Base-by-base conservation (phyloP, 2,888 invertebrate species). In the Drosophila mercatorum region DNA sequence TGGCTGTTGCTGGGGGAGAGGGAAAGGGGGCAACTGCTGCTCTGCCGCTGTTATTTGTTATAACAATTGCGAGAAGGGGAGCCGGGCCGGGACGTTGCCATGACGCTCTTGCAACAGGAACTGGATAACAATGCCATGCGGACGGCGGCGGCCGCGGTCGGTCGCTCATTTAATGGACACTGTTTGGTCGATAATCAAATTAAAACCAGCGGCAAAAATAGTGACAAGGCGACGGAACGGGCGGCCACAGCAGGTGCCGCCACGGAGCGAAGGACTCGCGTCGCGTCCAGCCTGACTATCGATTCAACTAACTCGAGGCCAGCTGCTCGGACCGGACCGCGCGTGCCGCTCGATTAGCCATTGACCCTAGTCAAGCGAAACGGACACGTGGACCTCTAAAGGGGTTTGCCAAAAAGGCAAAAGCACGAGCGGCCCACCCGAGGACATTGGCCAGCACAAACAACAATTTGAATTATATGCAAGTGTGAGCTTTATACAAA, bases 111-210 rank as follows among this genome's bases (percentile, higher is more conserved):
- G 74, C 56, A 60, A 62, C 75, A 66, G 77, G 64, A 73, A 71
- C 73, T 58, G 82, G 82, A 78, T 72, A 75, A 78, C 76, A 76
- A 78, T 74, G 41, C 38, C 68, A 72, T 53, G 65, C 85, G 80
- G 76, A 77, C 66, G 51, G 28, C 40, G 55, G 28, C 69, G 85
- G 80, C 62, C 80, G 75, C 82, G 80, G 75, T 80, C 81, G 80
- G 71, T 68, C 79, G 83, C 87, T 83, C 84, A 83, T 83, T 85
- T 90, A 88, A 88, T 90, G 91, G 91, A 80, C 90, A 91, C 75
- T 89, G 91, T 91, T 91, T 91, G 91, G 91, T 91, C 91, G 91
- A 91, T 91, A 91, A 90, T 89, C 90, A 91, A 90, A 90, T 91
- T 91, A 89, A 86, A 83, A 85, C 73, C 68, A 60, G 28, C 55